Evolutionary conservation across 2,113 vertebrate species (phyloP), one percentile per base, ranked within the genome.

Genomic region (Phaethon lepturus): DNA sequence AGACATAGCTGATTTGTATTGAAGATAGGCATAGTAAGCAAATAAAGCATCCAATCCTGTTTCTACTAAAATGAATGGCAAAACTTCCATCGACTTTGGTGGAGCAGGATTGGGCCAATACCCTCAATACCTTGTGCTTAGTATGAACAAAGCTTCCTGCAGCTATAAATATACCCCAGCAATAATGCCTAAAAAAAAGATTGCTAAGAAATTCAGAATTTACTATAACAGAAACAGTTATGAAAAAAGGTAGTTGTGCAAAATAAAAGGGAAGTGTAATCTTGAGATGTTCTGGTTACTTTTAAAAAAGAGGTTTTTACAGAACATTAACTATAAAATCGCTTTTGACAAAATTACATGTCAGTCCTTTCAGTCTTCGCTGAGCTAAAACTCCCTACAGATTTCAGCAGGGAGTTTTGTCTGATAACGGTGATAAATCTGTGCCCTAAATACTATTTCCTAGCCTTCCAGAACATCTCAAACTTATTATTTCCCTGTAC

Each of bases 1-100:
- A 98, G 97, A 66, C 95, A 96, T 42, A 80, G 93, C 87, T 92
- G 96, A 98, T 97, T 88, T 75, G 63, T 86, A 72, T 83, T 53
- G 95, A 96, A 97, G 97, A 94, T 60, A 97, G 96, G 89, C 75
- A 69, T n/a, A 83, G 38, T 64, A 94, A 93, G 94, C 91, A 97
- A 96, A 95, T 86, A 95, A 96, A 93, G 82, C 1, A 0, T 86
- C 94, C 85, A 35, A 53, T 85, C 64, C 77, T 52, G 58, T 85
- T 91, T 83, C 86, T 90, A 17, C 69, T 81, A 28, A 76, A 86
- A 85, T 7, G 63, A 78, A 88, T 47, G 33, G 52, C 42, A 93
- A 88, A 76, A 88, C 40, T 96, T 69, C 66, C 63, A 74, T 25
- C 6, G 19, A 72, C 58, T 94, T 71, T 25, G 79, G 29, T 13